Evolutionary conservation across 2,113 vertebrate genomes (phyloP), one percentile per base, ranked within the genome.

Genomic region (Silurus glanis): DNA sequence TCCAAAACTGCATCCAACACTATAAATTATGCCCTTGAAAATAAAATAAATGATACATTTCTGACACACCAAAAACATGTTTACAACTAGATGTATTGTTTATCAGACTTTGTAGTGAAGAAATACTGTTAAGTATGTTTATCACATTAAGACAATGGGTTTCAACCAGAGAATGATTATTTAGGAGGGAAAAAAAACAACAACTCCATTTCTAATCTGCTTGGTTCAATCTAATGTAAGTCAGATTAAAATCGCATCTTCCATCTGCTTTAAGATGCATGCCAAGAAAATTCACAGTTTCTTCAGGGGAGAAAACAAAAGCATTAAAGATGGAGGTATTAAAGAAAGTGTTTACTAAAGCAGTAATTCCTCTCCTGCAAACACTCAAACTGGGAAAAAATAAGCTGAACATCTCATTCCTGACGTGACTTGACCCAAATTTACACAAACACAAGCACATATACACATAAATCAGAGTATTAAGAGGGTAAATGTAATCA

Each of bases 141-240:
- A 88, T 49, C 75, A 85, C 92, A 90, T 91, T 93, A 94, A 94
- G 92, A 94, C 92, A 92, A 93, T 93, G 89, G 76, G 28, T 94
- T 94, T 94, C 92, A 93, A 91, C 91, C 89, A 71, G 82, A 89
- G 93, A 92, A 94, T 93, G 93, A 95, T 95, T 94, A 93, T 95
- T 91, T 45, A 62, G 72, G 91, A 93, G 94, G 93, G 7, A 13
- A 2, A 94, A 82, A 56, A 91, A 94, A 94, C 92, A 94, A 92
- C 88, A 84, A 87, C 88, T 85, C 90, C 88, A 89, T 85, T 93
- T 93, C 90, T 95, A 95, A 95, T 95, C 94, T 95, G 89, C 75
- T 37, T 85, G 86, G 8, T 93, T 90, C 91, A 95, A 94, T 95
- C 94, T 94, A 92, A 92, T 89, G 91, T 91, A 93, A 92, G 91